Base-by-base conservation (phyloP, 2,113 vertebrate genomes). In the Archilochus colubris region DNA sequence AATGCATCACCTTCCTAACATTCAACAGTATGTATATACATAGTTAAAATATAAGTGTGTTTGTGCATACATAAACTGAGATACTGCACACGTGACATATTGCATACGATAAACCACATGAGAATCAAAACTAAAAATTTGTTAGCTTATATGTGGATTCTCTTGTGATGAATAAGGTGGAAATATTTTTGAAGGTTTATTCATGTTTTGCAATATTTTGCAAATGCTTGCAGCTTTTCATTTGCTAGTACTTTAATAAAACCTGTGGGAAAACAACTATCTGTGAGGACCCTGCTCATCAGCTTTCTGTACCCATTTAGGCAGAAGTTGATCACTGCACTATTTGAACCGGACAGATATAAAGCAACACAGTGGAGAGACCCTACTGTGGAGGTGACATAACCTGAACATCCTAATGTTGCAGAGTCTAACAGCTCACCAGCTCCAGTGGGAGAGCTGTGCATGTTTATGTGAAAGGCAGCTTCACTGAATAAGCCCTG, bases 401-500 rank as follows among this genome's bases (percentile, higher is more conserved):
- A 74, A 9, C 10, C 31, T 58, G 14, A 8, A 79, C 62, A 30
- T 61, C 44, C n/a, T 61, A n/a, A 31, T 38, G 25, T 27, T 86
- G 55, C 30, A 46, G 63, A 22, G 1, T 85, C 33, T 57, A 44
- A 44, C 18, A 87, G 62, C 8, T 93, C 58, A 78, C 15, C n/a
- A 46, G 48, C 38, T 85, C 43, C 31, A 5, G 3, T 0, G 40
- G 31, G 55, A 80, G 4, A 66, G 21, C 46, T 30, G 25, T 8
- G 15, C 16, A 12, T 0, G 1, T 16, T 43, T 21, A 55, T 0
- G 0, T 31, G 50, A 73, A 89, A 55, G 23, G 54, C 54, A 82
- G 12, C 14, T 40, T 36, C 23, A 30, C 23, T 40, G 30, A 53
- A 1, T 57, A 58, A 48, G 40, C n/a, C 8, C 46, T 88, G 28